Percentiles rank a stretch among this genome's conserved stretches.
phyloP scores from a whole-genome alignment of 2,797 vertebrate genomes.

The Tokudaia tokunoshimensis region DNA sequence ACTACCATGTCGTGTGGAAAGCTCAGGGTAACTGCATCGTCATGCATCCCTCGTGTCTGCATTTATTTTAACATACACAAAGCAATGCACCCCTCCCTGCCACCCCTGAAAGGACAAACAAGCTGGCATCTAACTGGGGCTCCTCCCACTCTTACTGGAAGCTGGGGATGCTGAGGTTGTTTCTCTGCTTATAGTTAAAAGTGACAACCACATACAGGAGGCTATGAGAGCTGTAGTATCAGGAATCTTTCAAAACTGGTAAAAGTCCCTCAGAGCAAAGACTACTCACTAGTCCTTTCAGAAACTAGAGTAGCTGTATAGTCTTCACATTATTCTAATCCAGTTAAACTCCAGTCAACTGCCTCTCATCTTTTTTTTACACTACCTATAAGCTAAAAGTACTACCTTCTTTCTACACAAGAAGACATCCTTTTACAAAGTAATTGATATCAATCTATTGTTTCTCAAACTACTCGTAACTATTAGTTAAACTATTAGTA shows the following conservation, averaged over 20 bases:
- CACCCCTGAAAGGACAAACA: constrained; percentile 43
- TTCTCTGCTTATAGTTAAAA: not conserved
- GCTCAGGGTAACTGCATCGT: constrained; percentile 36
- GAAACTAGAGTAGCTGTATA: constrained; percentile 48
- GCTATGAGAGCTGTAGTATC: not conserved
- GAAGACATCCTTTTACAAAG: constrained; percentile 47
- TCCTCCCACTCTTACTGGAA: constrained; percentile 33
- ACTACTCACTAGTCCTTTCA: constrained; percentile 45
- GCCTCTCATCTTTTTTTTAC: constrained; percentile 29
- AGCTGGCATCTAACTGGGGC: constrained; percentile 49
- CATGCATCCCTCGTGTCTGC: constrained; percentile 51
- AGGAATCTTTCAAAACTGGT: constrained; percentile 20
- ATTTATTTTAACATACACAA: constrained; percentile 67
- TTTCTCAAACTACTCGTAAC: constrained; percentile 50
- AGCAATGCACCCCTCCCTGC: constrained; percentile 58
- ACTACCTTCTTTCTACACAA: constrained; percentile 18
- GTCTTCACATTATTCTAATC: constrained; percentile 44
- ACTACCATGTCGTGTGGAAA: constrained; percentile 33
- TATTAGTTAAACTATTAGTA: not conserved
- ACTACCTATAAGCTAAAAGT: constrained; percentile 1
- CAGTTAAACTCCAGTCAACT: constrained; percentile 13
- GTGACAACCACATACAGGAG: not conserved
- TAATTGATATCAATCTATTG: constrained; percentile 62
- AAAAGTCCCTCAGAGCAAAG: not conserved
- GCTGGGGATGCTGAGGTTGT: constrained; percentile 11